Conservation (phyloP, 1,140 invertebrate genomes). For the Camponotus vicinus region DNA sequence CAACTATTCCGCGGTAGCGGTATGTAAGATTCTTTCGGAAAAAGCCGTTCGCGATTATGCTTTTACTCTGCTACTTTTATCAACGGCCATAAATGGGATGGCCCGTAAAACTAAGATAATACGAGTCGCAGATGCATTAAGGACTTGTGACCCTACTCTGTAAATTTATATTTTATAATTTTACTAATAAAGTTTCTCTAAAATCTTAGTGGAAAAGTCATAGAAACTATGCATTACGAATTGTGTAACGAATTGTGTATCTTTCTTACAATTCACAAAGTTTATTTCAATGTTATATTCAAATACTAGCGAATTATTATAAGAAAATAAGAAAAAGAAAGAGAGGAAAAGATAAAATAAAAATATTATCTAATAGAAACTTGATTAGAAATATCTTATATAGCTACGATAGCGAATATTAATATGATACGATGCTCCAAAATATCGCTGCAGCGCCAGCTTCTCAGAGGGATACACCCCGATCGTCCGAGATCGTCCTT, state of each 20-base stretch:
- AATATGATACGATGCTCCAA: neutral
- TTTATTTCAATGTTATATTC: neutral
- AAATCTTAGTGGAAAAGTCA: neutral
- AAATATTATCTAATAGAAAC: neutral
- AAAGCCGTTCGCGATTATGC: conserved; percentile 49
- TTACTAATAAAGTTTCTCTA: neutral
- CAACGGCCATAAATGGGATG: conserved; percentile 2
- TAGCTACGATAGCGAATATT: neutral
- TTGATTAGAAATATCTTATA: neutral
- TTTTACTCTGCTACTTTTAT: conserved; percentile 14
- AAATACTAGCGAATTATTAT: neutral
- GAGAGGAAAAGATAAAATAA: neutral
- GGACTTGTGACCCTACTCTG: neutral
- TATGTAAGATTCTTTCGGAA: neutral
- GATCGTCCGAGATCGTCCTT: neutral
- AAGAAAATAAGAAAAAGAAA: neutral
- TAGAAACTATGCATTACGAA: neutral
- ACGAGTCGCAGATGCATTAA: conserved; percentile 17
- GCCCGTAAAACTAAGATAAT: neutral
- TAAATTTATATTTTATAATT: conserved; percentile 23
- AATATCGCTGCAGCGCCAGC: neutral
- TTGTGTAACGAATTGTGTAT: neutral
- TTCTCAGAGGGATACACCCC: neutral
- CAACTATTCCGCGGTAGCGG: conserved; percentile 23
- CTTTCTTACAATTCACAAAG: neutral